phyloP scores from a whole-genome alignment of 1,140 invertebrate genomes.

The Heliconius congener region DNA sequence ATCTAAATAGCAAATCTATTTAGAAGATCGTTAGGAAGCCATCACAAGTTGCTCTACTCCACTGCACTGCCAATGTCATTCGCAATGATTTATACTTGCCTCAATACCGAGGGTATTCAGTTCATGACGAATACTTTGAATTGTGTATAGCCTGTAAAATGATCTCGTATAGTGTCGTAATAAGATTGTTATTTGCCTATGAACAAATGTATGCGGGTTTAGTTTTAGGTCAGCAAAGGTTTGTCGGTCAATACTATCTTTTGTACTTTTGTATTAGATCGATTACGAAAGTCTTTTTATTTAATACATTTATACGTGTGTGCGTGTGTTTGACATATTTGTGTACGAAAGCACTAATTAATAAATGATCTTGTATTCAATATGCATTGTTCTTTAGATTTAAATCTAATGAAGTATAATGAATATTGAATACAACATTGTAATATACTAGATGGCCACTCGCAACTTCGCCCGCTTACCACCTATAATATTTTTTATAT shows the following conservation, averaged over 20 bases:
- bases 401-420: not conserved
- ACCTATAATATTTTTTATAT: no score
- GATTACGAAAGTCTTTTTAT: slow-evolving; percentile 31
- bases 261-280: slow-evolving; percentile 26
- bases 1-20: not conserved
- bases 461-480: no score
- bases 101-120: slow-evolving; percentile 26
- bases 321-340: slow-evolving; percentile 14
- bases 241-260: slow-evolving; percentile 25
- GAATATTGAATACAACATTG: not conserved
- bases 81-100: slow-evolving; percentile 35
- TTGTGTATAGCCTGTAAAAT: not conserved
- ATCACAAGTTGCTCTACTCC: slow-evolving; percentile 15
- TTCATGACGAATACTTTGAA: slow-evolving; percentile 32
- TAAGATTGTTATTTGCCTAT: not conserved
- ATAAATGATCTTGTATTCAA: not conserved
- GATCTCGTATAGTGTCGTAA: not conserved
- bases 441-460: no score
- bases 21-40: slow-evolving; percentile 30
- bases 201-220: not conserved
- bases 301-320: not conserved
- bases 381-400: not conserved
- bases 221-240: slow-evolving; percentile 17
- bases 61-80: slow-evolving; percentile 38
- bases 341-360: slow-evolving; percentile 12